Conservation (phyloP, 2,888 invertebrate genomes). For the Epirrita christyi region DNA sequence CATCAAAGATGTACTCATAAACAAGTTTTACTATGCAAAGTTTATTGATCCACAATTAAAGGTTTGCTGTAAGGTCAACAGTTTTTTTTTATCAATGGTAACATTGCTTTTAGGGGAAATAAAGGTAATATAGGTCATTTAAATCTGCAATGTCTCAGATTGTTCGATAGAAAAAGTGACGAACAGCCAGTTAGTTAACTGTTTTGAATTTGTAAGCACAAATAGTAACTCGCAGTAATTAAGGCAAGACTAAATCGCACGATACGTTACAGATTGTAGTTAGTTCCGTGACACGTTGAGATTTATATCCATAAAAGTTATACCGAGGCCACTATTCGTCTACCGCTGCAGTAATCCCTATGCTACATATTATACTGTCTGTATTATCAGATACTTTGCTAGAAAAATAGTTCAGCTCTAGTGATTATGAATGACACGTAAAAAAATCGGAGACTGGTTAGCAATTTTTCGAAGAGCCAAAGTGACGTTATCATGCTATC, state of each 20-base stretch:
- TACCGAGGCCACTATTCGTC: not conserved
- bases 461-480: slow-evolving; percentile 36
- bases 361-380: slow-evolving; percentile 7
- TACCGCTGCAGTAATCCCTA: slow-evolving; percentile 12
- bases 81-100: not conserved
- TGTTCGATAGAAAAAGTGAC: no score
- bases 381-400: slow-evolving; percentile 17
- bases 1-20: slow-evolving; percentile 34
- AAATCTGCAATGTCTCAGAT: no score
- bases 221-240: slow-evolving; percentile 52
- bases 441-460: slow-evolving; percentile 34
- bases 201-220: slow-evolving; percentile 13
- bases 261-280: slow-evolving; percentile 49
- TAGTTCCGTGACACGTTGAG: slow-evolving; percentile 23
- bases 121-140: no score
- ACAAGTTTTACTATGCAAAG: slow-evolving; percentile 27
- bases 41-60: slow-evolving; percentile 5
- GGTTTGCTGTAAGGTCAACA: not conserved
- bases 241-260: slow-evolving; percentile 58
- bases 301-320: slow-evolving; percentile 21
- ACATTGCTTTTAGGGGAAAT: not conserved
- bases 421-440: slow-evolving; percentile 38
- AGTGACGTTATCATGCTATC: slow-evolving; percentile 38
- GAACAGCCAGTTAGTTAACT: no score
- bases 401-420: slow-evolving; percentile 40